These are phyloP conservation scores for Amphipyra tragopoginis DNA, from an alignment of 2,888 invertebrate species.

Conservation along the genomic window DNA sequence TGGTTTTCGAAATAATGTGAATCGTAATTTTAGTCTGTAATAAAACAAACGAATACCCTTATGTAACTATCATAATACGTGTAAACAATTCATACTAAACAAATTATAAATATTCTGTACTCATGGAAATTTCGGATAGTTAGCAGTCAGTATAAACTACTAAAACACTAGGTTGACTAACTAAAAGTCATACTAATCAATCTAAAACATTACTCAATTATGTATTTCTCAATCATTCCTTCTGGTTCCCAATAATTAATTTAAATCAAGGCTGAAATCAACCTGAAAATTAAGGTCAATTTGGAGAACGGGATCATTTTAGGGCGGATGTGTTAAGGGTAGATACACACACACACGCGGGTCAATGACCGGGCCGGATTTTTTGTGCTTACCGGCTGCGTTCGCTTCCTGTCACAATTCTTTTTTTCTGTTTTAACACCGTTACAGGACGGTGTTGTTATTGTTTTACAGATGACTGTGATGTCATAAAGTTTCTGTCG, in stretches of 20 bases:
- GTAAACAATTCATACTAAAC: no score
- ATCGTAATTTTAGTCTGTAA: no score
- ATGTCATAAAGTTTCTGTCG: slow-evolving; percentile 32
- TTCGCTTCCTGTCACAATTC: slow-evolving; percentile 87
- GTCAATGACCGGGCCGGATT: slow-evolving; percentile 78
- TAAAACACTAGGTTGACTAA: not conserved
- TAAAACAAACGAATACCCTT: no score
- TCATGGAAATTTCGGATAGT: no score
- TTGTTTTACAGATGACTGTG: slow-evolving; percentile 54
- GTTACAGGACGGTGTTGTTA: slow-evolving; percentile 74
- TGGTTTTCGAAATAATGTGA: no score
- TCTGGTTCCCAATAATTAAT: slow-evolving; percentile 28
- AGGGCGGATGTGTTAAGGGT: slow-evolving; percentile 68
- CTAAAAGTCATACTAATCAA: slow-evolving; percentile 14
- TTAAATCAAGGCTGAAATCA: slow-evolving; percentile 30
- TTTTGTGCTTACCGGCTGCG: slow-evolving; percentile 85
- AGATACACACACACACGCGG: slow-evolving; percentile 64
- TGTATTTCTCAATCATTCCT: slow-evolving; percentile 15
- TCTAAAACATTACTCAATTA: slow-evolving; percentile 5
- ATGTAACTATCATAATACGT: no score
- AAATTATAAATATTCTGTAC: no score
- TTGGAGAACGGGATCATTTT: slow-evolving; percentile 49
- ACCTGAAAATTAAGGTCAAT: slow-evolving; percentile 46
- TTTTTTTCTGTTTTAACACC: slow-evolving; percentile 77
- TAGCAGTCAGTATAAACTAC: no score